Evolutionary conservation across 1,140 invertebrate species (phyloP).

Genomic region (Lamellibrachia luymesi): DNA sequence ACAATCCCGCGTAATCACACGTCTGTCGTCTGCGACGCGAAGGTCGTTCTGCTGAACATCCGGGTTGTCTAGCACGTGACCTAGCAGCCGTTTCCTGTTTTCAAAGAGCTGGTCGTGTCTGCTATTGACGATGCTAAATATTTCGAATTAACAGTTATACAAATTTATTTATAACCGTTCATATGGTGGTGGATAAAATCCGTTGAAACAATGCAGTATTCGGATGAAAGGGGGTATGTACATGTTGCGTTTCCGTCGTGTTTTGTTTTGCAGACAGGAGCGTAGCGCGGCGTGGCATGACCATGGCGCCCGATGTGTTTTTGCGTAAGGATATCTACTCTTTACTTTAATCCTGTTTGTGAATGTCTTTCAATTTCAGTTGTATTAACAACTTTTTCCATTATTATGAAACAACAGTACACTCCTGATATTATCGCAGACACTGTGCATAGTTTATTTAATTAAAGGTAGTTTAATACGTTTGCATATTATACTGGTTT

Average conservation of each 20-base stretch:
- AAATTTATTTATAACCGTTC: background rate
- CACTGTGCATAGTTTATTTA: background rate
- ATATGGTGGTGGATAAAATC: background rate
- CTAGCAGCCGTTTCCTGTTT: constrained; percentile 3
- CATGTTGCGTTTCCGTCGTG: background rate
- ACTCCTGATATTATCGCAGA: background rate
- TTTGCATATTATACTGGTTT: background rate
- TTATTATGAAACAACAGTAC: background rate
- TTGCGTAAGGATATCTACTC: background rate
- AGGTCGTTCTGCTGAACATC: background rate
- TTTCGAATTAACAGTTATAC: background rate
- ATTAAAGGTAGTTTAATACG: background rate
- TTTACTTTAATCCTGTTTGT: background rate
- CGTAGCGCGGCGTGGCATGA: background rate
- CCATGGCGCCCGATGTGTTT: background rate
- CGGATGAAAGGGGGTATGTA: background rate
- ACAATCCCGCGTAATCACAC: background rate
- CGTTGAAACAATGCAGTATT: background rate
- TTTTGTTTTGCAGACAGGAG: background rate
- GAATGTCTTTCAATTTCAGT: constrained; percentile 43
- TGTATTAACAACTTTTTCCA: background rate
- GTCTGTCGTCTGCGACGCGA: background rate
- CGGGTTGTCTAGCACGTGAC: constrained; percentile 2
- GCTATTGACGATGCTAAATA: background rate
- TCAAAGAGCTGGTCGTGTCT: background rate